These are phyloP conservation scores for Gonatopus flavifemur DNA, from an alignment of 1,140 invertebrate genomes.

Conservation along the genomic window DNA sequence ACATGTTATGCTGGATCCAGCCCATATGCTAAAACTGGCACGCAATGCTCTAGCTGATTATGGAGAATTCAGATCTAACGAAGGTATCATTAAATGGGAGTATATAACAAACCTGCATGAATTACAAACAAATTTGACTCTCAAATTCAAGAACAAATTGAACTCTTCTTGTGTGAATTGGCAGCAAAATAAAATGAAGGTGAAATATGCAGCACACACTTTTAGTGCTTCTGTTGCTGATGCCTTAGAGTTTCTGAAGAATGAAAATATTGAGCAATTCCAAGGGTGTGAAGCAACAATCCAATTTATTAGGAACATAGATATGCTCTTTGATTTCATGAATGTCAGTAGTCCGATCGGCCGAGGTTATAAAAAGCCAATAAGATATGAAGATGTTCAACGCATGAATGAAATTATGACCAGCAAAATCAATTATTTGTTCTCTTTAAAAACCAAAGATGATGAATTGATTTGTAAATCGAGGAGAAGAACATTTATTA, in stretches of 20 bases:
- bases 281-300: no score
- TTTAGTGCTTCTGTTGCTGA: no score
- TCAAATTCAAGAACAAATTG: slow-evolving; percentile 7
- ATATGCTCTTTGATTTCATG: slow-evolving; percentile 10
- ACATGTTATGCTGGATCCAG: slow-evolving; percentile 5
- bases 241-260: no score
- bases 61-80: not conserved
- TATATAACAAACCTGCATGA: not conserved
- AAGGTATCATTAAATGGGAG: not conserved
- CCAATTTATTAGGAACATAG: no score
- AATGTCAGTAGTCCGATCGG: slow-evolving; percentile 5
- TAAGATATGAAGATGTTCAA: no score
- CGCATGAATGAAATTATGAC: no score
- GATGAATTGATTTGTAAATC: not conserved
- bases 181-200: not conserved
- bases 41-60: slow-evolving; percentile 3
- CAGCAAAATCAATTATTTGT: no score
- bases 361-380: slow-evolving; percentile 3
- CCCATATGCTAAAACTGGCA: slow-evolving; percentile 8
- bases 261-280: no score
- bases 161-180: not conserved
- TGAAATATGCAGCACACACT: not conserved
- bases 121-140: not conserved
- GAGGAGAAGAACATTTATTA: not conserved
- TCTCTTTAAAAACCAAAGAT: no score